Evolutionary conservation across 2,113 vertebrate genomes (phyloP).

Genomic region (western clawed frog (Xenopus tropicalis)): DNA sequence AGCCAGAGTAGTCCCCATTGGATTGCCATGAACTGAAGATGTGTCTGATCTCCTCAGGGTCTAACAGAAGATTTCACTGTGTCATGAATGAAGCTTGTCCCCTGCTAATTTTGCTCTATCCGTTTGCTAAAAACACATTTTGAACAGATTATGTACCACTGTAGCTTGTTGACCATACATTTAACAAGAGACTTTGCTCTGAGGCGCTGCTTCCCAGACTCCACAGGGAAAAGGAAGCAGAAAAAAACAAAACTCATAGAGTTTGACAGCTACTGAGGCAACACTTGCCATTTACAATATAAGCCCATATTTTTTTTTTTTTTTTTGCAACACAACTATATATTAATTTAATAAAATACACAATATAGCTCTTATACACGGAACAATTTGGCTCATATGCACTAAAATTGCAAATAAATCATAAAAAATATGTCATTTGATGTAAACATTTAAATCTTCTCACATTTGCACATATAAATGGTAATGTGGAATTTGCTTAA

Average conservation of each 20-base stretch:
- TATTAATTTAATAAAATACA: slow-evolving; percentile 99
- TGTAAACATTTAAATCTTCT: slow-evolving; percentile 98
- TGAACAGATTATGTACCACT: slow-evolving; percentile 86
- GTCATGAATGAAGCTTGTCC: slow-evolving; percentile 61
- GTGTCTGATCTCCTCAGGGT: neutral
- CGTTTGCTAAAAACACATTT: slow-evolving; percentile 86
- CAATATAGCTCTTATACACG: slow-evolving; percentile 99
- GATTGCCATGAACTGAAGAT: neutral
- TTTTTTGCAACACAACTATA: slow-evolving; percentile 99
- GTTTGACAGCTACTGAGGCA: slow-evolving; percentile 99
- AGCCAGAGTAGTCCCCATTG: slow-evolving; percentile 4
- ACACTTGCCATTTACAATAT: slow-evolving; percentile 99
- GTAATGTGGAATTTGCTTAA: slow-evolving; percentile 81
- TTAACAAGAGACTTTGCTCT: slow-evolving; percentile 86
- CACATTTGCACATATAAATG: slow-evolving; percentile 99
- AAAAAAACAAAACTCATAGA: slow-evolving; percentile 98
- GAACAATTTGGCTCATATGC: slow-evolving; percentile 99
- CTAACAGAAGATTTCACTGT: slow-evolving; percentile 65
- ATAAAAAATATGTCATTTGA: slow-evolving; percentile 98
- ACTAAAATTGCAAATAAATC: slow-evolving; percentile 96
- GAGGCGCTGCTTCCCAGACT: slow-evolving; percentile 84
- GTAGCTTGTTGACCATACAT: slow-evolving; percentile 81
- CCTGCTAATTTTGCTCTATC: slow-evolving; percentile 73
- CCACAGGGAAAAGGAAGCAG: slow-evolving; percentile 82
- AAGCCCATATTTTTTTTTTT: slow-evolving; percentile 99